Percentiles rank a stretch among this genome's conserved stretches.
Evolutionary conservation across 1,140 invertebrate species (phyloP).

Genomic region (Drosophila chauvacae): DNA sequence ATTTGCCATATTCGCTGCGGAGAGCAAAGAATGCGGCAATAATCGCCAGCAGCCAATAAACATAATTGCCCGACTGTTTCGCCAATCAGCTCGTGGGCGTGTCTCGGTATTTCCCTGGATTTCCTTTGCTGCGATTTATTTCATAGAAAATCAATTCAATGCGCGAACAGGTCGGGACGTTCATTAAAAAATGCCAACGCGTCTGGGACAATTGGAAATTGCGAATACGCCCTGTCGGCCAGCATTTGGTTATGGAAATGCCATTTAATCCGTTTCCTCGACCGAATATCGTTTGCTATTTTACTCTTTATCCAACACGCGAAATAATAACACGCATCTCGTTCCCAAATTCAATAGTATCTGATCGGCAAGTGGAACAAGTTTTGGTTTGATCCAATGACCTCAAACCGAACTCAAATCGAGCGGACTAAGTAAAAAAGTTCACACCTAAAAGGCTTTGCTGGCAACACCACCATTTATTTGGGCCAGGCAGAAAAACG

Average conservation of each 20-base stretch:
- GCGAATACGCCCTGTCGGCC: conserved; percentile 44
- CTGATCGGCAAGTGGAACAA: conserved; percentile 26
- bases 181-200: conserved; percentile 60
- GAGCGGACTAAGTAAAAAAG: conserved; percentile 44
- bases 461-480: conserved; percentile 23
- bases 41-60: conserved; percentile 47
- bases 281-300: conserved; percentile 13
- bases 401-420: conserved; percentile 48
- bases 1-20: background rate
- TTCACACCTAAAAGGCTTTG: conserved; percentile 56
- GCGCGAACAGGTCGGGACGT: conserved; percentile 22
- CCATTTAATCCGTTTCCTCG: conserved; percentile 30
- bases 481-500: conserved; percentile 33
- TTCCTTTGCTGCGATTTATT: conserved; percentile 32
- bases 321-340: conserved; percentile 43
- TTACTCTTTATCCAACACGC: conserved; percentile 11
- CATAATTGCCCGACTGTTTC: conserved; percentile 43
- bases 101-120: conserved; percentile 13
- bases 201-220: conserved; percentile 45
- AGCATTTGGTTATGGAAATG: conserved; percentile 47
- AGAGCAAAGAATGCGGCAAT: conserved; percentile 48
- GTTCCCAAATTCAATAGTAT: conserved; percentile 33
- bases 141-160: conserved; percentile 45
- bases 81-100: conserved; percentile 42
- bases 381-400: conserved; percentile 45